Evolutionary conservation across 2,888 invertebrate species (phyloP).

Genomic region (Andrena haemorrhoa): DNA sequence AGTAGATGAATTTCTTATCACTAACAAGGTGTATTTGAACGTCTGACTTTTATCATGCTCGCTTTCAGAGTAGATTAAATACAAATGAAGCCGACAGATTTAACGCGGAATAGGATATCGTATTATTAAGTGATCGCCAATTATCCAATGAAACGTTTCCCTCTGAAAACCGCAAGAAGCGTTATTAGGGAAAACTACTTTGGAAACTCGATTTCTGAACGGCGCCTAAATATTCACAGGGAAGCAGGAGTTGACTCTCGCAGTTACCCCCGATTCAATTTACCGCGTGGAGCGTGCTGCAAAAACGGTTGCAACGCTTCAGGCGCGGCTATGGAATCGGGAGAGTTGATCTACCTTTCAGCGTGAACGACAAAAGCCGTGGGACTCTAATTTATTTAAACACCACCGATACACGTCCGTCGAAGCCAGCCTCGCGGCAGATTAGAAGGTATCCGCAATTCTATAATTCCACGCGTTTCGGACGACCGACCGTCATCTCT

Average conservation of each 20-base stretch:
- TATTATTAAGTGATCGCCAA: background rate
- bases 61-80: background rate
- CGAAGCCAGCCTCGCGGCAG: background rate
- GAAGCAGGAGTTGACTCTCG: slow-evolving; percentile 44
- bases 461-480: background rate
- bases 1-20: background rate
- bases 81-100: background rate
- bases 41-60: background rate
- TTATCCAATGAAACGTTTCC: background rate
- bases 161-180: background rate
- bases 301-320: slow-evolving; percentile 52
- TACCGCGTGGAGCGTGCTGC: slow-evolving; percentile 20
- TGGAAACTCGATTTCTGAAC: slow-evolving; percentile 36
- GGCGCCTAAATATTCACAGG: slow-evolving; percentile 64
- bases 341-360: background rate
- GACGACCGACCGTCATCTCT: background rate
- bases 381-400: background rate
- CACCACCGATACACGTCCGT: background rate
- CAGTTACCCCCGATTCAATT: slow-evolving; percentile 60
- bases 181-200: slow-evolving; percentile 1
- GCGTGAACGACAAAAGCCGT: background rate
- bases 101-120: background rate
- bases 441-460: background rate
- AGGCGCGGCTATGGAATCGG: background rate
- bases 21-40: slow-evolving; percentile 1